These are phyloP conservation scores for Tauraco hartlaubi DNA, from an alignment of 2,797 vertebrate genomes.

Conservation along the genomic window DNA sequence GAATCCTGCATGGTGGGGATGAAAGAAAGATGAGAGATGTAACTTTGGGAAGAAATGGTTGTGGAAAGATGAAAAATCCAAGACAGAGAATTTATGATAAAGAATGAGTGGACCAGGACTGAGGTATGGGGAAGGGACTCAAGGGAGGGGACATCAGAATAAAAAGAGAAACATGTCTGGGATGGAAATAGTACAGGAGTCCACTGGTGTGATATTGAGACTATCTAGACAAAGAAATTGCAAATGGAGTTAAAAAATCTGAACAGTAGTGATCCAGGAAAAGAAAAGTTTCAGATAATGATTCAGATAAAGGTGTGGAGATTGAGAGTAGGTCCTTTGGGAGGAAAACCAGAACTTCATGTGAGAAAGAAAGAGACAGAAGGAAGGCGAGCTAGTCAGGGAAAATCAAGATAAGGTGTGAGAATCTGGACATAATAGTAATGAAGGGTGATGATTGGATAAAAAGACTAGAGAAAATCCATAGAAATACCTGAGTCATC, in stretches of 20 bases:
- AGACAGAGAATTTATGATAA: neutral
- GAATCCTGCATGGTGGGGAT: neutral
- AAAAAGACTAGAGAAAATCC: neutral
- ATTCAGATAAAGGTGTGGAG: neutral
- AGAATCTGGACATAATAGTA: neutral
- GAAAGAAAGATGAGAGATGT: neutral
- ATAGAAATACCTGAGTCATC: neutral
- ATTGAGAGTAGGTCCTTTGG: neutral
- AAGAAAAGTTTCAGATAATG: neutral
- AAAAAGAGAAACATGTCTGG: neutral
- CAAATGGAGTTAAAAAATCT: neutral
- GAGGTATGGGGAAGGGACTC: neutral
- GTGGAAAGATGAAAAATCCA: neutral
- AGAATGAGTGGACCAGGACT: neutral
- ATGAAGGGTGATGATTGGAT: neutral
- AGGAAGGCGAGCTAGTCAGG: neutral
- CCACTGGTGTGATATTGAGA: neutral
- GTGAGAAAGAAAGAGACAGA: neutral
- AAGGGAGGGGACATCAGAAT: fast-evolving
- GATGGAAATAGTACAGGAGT: neutral
- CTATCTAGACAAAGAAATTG: neutral
- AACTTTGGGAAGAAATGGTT: neutral
- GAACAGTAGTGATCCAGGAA: neutral
- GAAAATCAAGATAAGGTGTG: neutral
- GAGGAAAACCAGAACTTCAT: neutral